Evolutionary conservation across 2,888 invertebrate genomes (phyloP).

Genomic region (Octonoba sinensis): DNA sequence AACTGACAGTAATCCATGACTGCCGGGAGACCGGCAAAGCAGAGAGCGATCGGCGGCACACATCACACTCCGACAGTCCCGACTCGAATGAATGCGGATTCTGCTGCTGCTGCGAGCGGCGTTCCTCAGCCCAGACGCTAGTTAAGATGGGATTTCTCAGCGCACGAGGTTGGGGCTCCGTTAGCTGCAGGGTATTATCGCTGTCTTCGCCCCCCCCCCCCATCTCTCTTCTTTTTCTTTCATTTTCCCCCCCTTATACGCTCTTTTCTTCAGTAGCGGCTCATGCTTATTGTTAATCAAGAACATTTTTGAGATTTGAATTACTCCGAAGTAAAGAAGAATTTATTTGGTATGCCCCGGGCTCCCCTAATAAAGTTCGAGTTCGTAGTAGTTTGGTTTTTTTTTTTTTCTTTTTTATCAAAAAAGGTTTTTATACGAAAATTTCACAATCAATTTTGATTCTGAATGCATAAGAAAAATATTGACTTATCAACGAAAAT

Average conservation of each 20-base stretch:
- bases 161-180: slow-evolving; percentile 30
- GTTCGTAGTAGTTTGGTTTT: too few species aligned
- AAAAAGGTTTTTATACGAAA: too few species aligned
- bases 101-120: neutral
- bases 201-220: neutral
- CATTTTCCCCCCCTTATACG: neutral
- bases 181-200: neutral
- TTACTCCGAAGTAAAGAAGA: too few species aligned
- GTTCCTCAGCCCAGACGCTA: neutral
- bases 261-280: neutral
- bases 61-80: neutral
- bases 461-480: too few species aligned
- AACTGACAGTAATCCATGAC: slow-evolving; percentile 42
- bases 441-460: too few species aligned
- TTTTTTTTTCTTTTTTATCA: too few species aligned
- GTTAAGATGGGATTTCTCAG: slow-evolving; percentile 18
- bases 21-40: neutral
- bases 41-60: neutral
- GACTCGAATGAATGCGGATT: slow-evolving; percentile 2
- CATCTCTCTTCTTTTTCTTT: slow-evolving; percentile 4
- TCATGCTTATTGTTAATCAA: too few species aligned
- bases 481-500: too few species aligned
- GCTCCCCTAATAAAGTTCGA: too few species aligned
- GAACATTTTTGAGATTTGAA: too few species aligned
- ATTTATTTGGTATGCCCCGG: too few species aligned